Conservation (phyloP, 2,888 invertebrate genomes). For the Saturnia pavonia region DNA sequence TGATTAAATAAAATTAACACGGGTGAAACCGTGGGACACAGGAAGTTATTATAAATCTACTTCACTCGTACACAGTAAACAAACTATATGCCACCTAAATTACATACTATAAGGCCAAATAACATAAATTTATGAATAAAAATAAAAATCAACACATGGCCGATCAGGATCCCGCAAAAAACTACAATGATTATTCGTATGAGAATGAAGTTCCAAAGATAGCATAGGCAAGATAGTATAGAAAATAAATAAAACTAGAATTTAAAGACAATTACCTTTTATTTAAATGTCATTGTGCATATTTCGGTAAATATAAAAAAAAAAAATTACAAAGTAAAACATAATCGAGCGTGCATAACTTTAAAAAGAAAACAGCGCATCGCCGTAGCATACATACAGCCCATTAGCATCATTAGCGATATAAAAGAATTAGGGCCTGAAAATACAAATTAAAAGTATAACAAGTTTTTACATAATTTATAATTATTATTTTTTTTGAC, state of each 20-base stretch:
- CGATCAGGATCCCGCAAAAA: no score
- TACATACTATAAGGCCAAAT: no score
- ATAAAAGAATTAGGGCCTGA: conserved; percentile 14
- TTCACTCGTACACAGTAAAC: no score
- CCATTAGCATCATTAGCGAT: conserved; percentile 27
- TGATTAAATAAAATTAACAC: no score
- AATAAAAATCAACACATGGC: no score
- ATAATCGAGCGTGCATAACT: conserved; percentile 56
- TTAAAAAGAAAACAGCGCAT: conserved; percentile 40
- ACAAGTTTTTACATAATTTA: conserved; percentile 13
- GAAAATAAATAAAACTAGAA: conserved; percentile 58
- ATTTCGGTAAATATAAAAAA: conserved; percentile 71
- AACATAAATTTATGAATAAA: no score
- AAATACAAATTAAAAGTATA: conserved; percentile 28
- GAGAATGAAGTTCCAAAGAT: no score
- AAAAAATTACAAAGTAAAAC: conserved; percentile 67
- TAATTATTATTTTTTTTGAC: conserved; percentile 48
- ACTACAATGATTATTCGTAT: no score
- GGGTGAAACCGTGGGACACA: no score
- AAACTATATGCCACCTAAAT: no score
- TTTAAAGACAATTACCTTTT: conserved; percentile 75
- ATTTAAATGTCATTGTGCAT: conserved; percentile 79
- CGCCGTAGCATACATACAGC: conserved; percentile 35
- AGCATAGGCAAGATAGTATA: no score
- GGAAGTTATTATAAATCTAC: no score